These are phyloP conservation scores for Mugil cephalus DNA, from an alignment of 2,113 vertebrate species.

Conservation along the genomic window DNA sequence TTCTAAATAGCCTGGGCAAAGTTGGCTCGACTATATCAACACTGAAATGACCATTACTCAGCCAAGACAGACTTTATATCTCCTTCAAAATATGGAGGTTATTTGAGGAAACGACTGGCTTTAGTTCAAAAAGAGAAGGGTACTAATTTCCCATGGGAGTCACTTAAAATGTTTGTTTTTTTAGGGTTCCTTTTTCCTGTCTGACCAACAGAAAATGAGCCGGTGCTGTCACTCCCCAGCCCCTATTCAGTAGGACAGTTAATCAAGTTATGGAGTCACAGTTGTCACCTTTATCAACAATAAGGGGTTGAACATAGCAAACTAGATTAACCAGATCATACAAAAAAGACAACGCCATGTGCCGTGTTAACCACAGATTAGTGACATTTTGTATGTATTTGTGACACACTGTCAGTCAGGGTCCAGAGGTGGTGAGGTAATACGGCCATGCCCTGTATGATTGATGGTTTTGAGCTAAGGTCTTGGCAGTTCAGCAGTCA, in stretches of 20 bases:
- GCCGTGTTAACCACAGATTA: not conserved
- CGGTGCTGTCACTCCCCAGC: no score
- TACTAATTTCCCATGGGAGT: conserved; percentile 7
- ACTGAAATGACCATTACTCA: conserved; percentile 51
- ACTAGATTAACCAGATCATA: no score
- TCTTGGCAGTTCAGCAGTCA: conserved; percentile 42
- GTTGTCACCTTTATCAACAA: not conserved
- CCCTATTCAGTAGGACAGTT: not conserved
- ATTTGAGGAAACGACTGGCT: conserved; percentile 12
- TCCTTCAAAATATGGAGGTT: conserved; percentile 24
- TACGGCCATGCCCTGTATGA: conserved; percentile 45
- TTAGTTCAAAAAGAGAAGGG: conserved; percentile 17
- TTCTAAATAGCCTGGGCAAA: conserved; percentile 39
- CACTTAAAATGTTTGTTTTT: conserved; percentile 6
- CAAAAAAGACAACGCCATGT: not conserved
- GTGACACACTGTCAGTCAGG: conserved; percentile 21
- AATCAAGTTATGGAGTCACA: conserved; percentile 1
- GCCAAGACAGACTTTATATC: conserved; percentile 17
- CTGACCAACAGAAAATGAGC: not conserved
- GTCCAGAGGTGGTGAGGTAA: conserved; percentile 55
- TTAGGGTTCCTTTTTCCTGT: not conserved
- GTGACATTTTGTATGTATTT: conserved; percentile 26
- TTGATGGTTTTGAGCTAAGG: conserved; percentile 45
- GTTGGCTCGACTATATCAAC: conserved; percentile 47
- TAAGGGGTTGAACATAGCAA: not conserved